Conservation (phyloP, 1,140 invertebrate species). For the Ylistrum balloti region DNA sequence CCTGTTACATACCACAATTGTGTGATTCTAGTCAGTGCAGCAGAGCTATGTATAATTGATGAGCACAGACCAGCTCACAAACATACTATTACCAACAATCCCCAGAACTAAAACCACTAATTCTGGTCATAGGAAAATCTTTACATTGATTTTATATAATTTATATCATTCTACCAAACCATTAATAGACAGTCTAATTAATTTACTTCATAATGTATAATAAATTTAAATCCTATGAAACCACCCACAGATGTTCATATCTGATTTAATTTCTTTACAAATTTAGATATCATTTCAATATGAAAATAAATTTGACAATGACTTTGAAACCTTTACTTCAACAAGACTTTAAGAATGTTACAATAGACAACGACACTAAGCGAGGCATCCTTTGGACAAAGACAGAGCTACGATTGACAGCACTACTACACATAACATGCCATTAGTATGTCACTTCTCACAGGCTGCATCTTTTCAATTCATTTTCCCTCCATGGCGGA, state of each 20-base stretch:
- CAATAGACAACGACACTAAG: not conserved
- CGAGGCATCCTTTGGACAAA: not conserved
- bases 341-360: not conserved
- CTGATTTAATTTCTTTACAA: not conserved
- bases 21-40: not conserved
- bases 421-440: slow-evolving; percentile 4
- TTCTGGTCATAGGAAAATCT: not conserved
- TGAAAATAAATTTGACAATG: not conserved
- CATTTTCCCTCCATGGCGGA: slow-evolving; percentile 31
- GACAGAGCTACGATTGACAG: not conserved
- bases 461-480: slow-evolving; percentile 33
- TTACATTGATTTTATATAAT: not conserved
- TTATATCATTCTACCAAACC: not conserved
- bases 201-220: not conserved
- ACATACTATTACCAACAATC: not conserved
- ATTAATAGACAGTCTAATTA: not conserved
- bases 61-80: not conserved
- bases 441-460: slow-evolving; percentile 13
- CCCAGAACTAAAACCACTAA: not conserved
- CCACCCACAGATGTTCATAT: not conserved
- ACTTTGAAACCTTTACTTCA: not conserved
- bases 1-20: not conserved
- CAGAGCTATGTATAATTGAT: slow-evolving; percentile 9
- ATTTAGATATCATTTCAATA: too few relatives aligned
- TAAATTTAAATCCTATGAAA: not conserved